These are phyloP conservation scores for Cistogaster globosa DNA, from an alignment of 2,888 invertebrate genomes.

Conservation along the genomic window DNA sequence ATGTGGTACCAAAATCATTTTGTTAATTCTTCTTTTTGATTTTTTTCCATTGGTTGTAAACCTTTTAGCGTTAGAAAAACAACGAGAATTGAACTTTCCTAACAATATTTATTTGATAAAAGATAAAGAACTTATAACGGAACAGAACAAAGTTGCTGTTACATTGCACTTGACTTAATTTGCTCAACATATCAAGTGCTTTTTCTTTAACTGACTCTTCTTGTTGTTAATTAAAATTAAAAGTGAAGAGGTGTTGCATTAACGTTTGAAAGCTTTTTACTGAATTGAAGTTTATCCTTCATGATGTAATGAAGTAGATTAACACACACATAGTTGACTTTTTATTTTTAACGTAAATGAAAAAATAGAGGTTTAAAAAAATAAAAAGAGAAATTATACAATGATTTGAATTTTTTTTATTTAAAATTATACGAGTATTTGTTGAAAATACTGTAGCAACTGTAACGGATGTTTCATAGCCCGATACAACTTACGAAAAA, in stretches of 20 bases:
- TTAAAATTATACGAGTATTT: too few relatives aligned
- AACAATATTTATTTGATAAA: slow-evolving; percentile 26
- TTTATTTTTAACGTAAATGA: background rate
- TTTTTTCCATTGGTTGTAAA: slow-evolving; percentile 20
- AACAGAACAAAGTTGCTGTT: slow-evolving; percentile 2
- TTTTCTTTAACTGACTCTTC: slow-evolving; percentile 11
- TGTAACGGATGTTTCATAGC: too few relatives aligned
- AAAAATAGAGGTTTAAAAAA: background rate
- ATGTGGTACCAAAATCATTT: slow-evolving; percentile 52
- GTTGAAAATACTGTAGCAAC: too few relatives aligned
- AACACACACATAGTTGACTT: background rate
- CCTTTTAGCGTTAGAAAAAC: slow-evolving; percentile 12
- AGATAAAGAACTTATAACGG: background rate
- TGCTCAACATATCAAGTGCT: too few relatives aligned
- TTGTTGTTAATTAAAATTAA: slow-evolving; percentile 26
- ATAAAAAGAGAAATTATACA: background rate
- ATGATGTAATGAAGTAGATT: background rate
- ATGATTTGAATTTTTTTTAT: too few relatives aligned
- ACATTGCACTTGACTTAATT: slow-evolving; percentile 56
- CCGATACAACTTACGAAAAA: too few relatives aligned
- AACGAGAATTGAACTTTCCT: slow-evolving; percentile 23
- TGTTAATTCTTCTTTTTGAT: slow-evolving; percentile 11
- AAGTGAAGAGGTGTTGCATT: slow-evolving; percentile 3
- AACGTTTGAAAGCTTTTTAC: background rate
- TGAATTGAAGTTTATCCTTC: too few relatives aligned